phyloP scores from a whole-genome alignment of 2,888 invertebrate genomes.

The Zygothrica quintamaculata region DNA sequence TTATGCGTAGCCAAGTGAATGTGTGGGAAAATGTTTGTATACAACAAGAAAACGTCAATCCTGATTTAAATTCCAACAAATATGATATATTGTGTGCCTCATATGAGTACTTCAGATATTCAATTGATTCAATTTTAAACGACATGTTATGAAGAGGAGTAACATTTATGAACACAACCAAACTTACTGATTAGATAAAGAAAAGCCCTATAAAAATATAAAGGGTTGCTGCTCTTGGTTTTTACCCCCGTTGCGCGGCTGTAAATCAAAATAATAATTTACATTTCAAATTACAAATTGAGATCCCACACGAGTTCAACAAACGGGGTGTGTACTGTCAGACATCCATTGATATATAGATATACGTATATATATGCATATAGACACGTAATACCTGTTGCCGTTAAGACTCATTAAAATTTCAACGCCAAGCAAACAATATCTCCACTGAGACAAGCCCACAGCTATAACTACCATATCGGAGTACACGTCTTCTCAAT shows the following conservation, averaged over 20 bases:
- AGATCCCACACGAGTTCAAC: conserved; percentile 43
- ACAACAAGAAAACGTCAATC: too few relatives aligned
- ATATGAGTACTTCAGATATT: too few relatives aligned
- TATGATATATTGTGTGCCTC: too few relatives aligned
- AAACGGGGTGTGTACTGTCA: conserved; percentile 53
- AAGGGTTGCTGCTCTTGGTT: too few relatives aligned
- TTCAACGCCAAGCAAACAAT: conserved; percentile 7
- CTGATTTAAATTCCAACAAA: too few relatives aligned
- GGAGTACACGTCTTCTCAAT: conserved; percentile 19
- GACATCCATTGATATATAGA: too few relatives aligned
- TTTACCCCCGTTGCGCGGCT: not conserved
- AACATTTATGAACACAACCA: too few relatives aligned
- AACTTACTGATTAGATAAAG: too few relatives aligned
- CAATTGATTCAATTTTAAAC: too few relatives aligned
- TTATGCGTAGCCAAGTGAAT: conserved; percentile 15
- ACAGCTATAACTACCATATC: not conserved
- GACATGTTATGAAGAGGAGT: too few relatives aligned
- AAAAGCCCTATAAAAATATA: too few relatives aligned
- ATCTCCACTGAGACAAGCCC: not conserved
- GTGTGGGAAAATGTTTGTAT: conserved; percentile 43
- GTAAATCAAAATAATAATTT: conserved; percentile 18
- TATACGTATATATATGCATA: not conserved
- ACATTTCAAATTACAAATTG: conserved; percentile 31
- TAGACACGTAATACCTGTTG: conserved; percentile 21
- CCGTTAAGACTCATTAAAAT: conserved; percentile 33